A percentile compares a stretch with the other conserved stretches of the same genome.
Conservation (phyloP, 2,888 invertebrate species). For the Eulithis prunata region DNA sequence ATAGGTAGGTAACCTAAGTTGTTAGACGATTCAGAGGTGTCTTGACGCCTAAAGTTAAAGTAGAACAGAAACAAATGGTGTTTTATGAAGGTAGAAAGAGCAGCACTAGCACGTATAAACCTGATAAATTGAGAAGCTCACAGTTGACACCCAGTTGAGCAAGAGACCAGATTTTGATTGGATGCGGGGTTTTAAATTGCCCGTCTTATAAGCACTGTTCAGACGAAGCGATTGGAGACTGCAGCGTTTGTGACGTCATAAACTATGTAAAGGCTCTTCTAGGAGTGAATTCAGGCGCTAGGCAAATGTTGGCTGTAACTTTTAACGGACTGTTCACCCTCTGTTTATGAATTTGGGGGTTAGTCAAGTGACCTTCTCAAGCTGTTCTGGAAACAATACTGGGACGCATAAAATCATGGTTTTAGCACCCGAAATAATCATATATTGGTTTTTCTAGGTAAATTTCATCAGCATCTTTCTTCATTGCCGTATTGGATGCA, state of each 20-base stretch:
- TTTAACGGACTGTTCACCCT: no score
- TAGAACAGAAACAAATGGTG: not conserved
- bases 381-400: no score
- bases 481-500: not conserved
- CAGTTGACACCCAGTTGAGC: slow-evolving; percentile 25
- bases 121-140: slow-evolving; percentile 38
- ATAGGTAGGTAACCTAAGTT: no score
- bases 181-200: slow-evolving; percentile 31
- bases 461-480: not conserved
- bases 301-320: no score
- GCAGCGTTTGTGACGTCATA: not conserved
- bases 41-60: not conserved
- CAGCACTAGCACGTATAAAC: slow-evolving; percentile 28
- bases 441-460: no score
- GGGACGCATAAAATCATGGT: no score
- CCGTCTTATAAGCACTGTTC: slow-evolving; percentile 23
- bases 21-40: no score
- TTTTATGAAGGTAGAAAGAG: not conserved
- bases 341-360: no score
- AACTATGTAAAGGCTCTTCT: no score
- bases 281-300: no score
- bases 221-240: slow-evolving; percentile 5
- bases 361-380: no score
- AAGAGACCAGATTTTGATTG: slow-evolving; percentile 31
- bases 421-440: no score